These are phyloP conservation scores for Coregonus suidteri DNA, from an alignment of 2,797 vertebrate genomes.

Conservation along the genomic window DNA sequence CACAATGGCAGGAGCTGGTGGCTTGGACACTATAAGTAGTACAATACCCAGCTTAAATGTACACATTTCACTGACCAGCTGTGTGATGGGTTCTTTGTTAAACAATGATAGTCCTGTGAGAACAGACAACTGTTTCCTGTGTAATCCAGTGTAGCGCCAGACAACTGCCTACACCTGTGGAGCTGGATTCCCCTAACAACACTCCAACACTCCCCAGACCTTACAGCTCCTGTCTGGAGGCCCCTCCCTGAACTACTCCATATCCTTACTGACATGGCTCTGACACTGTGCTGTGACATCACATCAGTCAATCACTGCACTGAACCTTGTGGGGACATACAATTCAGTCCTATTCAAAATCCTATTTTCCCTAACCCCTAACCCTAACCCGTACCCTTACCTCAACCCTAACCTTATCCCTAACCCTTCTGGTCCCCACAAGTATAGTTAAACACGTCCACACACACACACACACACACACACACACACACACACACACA, in stretches of 20 bases:
- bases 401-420: too few relatives aligned
- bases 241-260: slow-evolving; percentile 13
- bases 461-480: too few relatives aligned
- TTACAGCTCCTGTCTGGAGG: background rate
- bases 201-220: slow-evolving; percentile 11
- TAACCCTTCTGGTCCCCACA: too few relatives aligned
- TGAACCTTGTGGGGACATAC: background rate
- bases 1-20: background rate
- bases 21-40: background rate
- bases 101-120: slow-evolving; percentile 14
- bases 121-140: slow-evolving; percentile 2
- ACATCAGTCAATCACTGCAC: slow-evolving; percentile 36
- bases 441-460: too few relatives aligned
- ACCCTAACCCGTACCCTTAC: too few relatives aligned
- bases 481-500: background rate
- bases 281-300: slow-evolving; percentile 14
- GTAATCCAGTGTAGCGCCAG: slow-evolving; percentile 59
- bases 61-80: slow-evolving; percentile 14
- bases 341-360: too few relatives aligned
- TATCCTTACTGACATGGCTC: slow-evolving; percentile 29
- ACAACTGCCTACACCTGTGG: slow-evolving; percentile 70
- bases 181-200: slow-evolving; percentile 69
- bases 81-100: slow-evolving; percentile 9
- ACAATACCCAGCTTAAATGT: background rate
- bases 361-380: too few relatives aligned